Evolutionary conservation across 2,888 invertebrate genomes (phyloP), one percentile per base, ranked within the genome.

Genomic region (Parnassius glacialis): DNA sequence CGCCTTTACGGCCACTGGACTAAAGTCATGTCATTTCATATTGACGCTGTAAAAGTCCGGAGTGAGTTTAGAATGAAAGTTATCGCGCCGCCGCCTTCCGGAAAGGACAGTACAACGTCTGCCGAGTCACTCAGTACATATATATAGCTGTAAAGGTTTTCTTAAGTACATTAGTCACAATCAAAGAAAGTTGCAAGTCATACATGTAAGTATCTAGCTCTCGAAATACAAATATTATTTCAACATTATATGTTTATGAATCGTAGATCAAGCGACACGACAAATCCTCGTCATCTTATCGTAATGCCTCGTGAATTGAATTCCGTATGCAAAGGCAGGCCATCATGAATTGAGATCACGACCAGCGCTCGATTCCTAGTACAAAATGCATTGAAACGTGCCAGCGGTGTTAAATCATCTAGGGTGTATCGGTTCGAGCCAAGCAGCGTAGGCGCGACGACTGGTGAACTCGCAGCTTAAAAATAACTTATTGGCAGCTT

Each of bases 401-500:
- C 70, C 70, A 52, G 59, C 57, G 54, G 58, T 67, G 72, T 75
- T 71, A 73, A 67, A 75, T 75, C 72, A 73, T 70, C 65, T 68
- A 68, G 69, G 72, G 69, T 72, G 70, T 67, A 60, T 64, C 62
- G 57, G 43, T 58, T 52, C 51, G 45, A 50, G 48, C 48, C 56
- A 58, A 58, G 47, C 53, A 65, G 70, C 70, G 73, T 75, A 68
- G 73, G 76, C 71, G 75, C 73, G 70, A 51, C 65, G 74, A 71
- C 65, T 78, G 69, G 68, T 76, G 77, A 73, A 77, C 81, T 71
- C 69, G 68, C 67, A 71, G 74, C 71, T 81, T 80, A 81, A 82
- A 81, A 59, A 58, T 50, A 62, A 58, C 54, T 54, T 51, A 62
- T 58, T 34, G 57, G 34, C 42, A 50, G 62, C 48, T 62, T 58